Conservation (phyloP, 2,888 invertebrate species). For the Ornithoptera alexandrae region DNA sequence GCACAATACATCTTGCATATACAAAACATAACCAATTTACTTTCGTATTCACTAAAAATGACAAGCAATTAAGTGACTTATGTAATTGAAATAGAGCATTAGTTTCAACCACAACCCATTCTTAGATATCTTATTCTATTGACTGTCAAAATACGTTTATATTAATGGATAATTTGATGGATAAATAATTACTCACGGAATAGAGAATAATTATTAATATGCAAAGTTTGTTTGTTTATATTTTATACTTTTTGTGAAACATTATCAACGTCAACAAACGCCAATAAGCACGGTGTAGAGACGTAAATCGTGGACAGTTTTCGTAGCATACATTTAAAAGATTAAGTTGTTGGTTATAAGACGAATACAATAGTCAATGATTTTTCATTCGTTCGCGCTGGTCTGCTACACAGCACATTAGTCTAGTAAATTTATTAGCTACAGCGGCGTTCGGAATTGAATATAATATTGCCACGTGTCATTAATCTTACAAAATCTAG, state of each 20-base stretch:
- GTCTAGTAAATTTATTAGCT: not conserved
- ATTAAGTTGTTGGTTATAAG: not conserved
- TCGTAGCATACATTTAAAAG: constrained; percentile 11
- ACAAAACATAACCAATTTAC: constrained; percentile 52
- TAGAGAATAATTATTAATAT: constrained; percentile 18
- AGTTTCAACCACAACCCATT: constrained; percentile 33
- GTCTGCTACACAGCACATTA: not conserved
- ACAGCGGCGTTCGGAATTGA: not conserved
- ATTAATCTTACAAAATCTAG: too few species aligned
- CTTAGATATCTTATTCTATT: constrained; percentile 46
- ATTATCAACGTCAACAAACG: not conserved
- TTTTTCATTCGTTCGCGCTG: not conserved
- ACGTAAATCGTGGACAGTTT: constrained; percentile 6
- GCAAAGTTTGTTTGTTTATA: constrained; percentile 1
- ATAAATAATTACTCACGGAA: constrained; percentile 19
- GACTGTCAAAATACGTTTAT: constrained; percentile 66
- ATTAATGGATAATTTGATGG: constrained; percentile 42
- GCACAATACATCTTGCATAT: constrained; percentile 75
- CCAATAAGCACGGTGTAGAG: not conserved
- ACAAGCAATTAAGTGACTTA: constrained; percentile 53
- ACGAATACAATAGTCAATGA: not conserved
- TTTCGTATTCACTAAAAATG: constrained; percentile 49
- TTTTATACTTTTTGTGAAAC: not conserved
- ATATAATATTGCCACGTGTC: not conserved
- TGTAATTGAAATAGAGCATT: constrained; percentile 36